These are phyloP conservation scores for Lymantria dispar DNA, from an alignment of 2,888 invertebrate species.

Conservation along the genomic window DNA sequence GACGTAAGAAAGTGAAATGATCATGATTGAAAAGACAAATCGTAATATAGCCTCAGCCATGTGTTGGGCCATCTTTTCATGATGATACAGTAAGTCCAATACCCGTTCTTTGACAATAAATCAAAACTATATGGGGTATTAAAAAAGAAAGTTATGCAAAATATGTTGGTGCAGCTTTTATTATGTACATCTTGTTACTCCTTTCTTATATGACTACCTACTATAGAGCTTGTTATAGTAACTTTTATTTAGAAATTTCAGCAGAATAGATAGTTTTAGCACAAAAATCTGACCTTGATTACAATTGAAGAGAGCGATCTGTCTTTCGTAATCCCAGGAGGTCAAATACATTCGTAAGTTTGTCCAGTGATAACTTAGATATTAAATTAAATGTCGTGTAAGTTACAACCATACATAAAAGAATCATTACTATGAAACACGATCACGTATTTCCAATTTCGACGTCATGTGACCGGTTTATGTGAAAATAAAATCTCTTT, in stretches of 20 bases:
- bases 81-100: too few species aligned
- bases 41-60: too few species aligned
- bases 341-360: constrained; percentile 12
- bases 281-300: not conserved
- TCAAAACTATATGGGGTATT: too few species aligned
- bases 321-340: constrained; percentile 2
- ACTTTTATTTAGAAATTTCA: too few species aligned
- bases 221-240: too few species aligned
- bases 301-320: not conserved
- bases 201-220: not conserved
- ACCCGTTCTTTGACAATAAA: too few species aligned
- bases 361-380: constrained; percentile 26
- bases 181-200: not conserved
- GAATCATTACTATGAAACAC: constrained; percentile 40
- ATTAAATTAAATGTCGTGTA: constrained; percentile 41
- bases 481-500: constrained; percentile 32
- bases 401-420: constrained; percentile 45
- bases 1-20: too few species aligned
- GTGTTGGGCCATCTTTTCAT: too few species aligned
- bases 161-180: too few species aligned
- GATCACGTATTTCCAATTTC: constrained; percentile 48
- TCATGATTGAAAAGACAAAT: too few species aligned
- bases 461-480: constrained; percentile 40
- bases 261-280: not conserved
- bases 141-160: too few species aligned